A percentile compares a stretch with the other conserved stretches of the same genome.
Conservation (phyloP, 2,797 vertebrate genomes). For the Hybognathus amarus region DNA sequence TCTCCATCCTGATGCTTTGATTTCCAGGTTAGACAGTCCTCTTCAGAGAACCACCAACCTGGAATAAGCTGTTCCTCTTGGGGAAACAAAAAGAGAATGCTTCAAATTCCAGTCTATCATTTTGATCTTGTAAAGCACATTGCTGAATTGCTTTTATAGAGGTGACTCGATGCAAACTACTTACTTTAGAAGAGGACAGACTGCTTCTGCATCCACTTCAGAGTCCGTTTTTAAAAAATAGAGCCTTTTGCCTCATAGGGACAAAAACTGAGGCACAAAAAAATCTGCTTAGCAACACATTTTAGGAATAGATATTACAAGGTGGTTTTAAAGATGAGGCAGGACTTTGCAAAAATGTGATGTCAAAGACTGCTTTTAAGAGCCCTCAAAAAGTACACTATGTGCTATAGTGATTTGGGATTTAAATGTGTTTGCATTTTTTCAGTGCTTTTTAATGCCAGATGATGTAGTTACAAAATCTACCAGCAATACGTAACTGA, state of each 20-base stretch:
- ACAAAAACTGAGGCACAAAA: neutral
- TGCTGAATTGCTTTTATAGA: conserved; percentile 47
- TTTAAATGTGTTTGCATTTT: no score
- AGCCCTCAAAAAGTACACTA: neutral
- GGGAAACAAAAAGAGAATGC: conserved; percentile 32
- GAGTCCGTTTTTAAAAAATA: conserved; percentile 16
- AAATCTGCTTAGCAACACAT: conserved; percentile 24
- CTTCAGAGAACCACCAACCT: conserved; percentile 33
- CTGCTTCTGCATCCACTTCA: conserved; percentile 20
- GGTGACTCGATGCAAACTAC: conserved; percentile 49
- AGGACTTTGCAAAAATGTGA: neutral
- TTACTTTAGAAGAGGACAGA: conserved; percentile 40
- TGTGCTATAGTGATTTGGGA: no score
- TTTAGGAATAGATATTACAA: neutral
- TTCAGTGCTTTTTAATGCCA: neutral
- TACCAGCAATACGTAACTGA: no score
- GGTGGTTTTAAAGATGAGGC: neutral
- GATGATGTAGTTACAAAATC: neutral
- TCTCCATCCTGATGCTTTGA: conserved; percentile 23
- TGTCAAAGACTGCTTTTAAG: no score
- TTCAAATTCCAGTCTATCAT: conserved; percentile 41
- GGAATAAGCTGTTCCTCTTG: conserved; percentile 44
- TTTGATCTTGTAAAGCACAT: conserved; percentile 41
- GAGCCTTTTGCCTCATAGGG: conserved; percentile 25
- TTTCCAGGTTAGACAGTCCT: conserved; percentile 27